These are phyloP conservation scores for Troides oblongomaculatus DNA, from an alignment of 2,888 invertebrate species.

Conservation along the genomic window DNA sequence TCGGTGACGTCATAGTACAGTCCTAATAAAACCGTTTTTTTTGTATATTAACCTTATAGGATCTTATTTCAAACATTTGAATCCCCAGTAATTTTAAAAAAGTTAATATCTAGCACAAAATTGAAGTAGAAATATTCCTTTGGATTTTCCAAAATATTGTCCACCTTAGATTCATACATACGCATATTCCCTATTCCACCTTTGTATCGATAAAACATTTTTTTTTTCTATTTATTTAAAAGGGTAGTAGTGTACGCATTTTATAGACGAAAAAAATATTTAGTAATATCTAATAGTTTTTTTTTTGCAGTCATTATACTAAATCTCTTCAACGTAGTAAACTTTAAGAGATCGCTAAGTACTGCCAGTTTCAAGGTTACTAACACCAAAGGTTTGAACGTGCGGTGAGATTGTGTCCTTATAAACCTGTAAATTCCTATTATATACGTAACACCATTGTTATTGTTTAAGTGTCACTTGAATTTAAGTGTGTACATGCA, in stretches of 20 bases:
- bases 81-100: too few species aligned
- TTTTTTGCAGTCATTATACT: constrained; percentile 46
- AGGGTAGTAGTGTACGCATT: neutral
- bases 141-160: too few species aligned
- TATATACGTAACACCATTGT: constrained; percentile 30
- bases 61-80: too few species aligned
- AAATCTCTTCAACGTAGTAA: constrained; percentile 39
- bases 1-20: too few species aligned
- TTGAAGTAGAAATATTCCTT: too few species aligned
- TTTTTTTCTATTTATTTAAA: neutral
- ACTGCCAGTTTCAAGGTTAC: constrained; percentile 75
- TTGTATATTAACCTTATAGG: too few species aligned
- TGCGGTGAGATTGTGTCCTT: constrained; percentile 51
- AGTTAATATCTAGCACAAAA: too few species aligned
- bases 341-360: constrained; percentile 59
- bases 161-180: too few species aligned
- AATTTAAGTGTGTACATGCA: constrained; percentile 1
- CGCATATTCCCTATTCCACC: too few species aligned
- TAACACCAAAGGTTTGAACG: constrained; percentile 64
- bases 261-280: neutral
- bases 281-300: constrained; percentile 36
- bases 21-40: too few species aligned
- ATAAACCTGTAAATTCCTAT: constrained; percentile 40
- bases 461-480: constrained; percentile 25
- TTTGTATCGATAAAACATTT: too few species aligned